Base-by-base conservation (phyloP, 2,888 invertebrate genomes). In the Diarsia mendica region DNA sequence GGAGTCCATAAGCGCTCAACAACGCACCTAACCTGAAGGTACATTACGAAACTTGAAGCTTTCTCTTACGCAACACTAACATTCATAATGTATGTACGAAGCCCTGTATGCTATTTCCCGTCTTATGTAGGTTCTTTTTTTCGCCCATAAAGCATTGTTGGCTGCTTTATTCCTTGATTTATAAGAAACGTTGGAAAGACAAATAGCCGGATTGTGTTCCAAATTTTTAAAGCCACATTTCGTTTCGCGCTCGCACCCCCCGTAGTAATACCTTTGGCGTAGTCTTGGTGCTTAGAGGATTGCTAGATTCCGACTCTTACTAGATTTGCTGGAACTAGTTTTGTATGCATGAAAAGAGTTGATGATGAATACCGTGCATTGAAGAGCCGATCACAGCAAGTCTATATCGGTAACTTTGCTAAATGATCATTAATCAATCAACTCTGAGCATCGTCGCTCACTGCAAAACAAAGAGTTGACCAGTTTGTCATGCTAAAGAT, bases 151-250 rank as follows among this genome's bases (percentile, higher is more conserved):
- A 97, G 95, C 96, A 96, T 96, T 96, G 97, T 97, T 97, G 97
- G 96, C 97, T 97, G 97, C 97, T 97, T 97, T 97, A 97, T 96
- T 96, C 96, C 96, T 96, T 97, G 97, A 97, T 97, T 97, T 97
- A 97, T 97, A 97, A 96, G 97, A 97, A 97, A 97, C 97, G 97
- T 97, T 97, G 96, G 96, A 97, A 97, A 97, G 97, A 97, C 97
- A 97, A 97, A 97, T 97, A 97, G 97, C 97, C 96, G 97, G 97
- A 97, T 97, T 97, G 97, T 97, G 97, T 97, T 97, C 97, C 97
- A 97, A 97, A 97, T 97, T 97, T 97, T 97, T 97, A 97, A 97
- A 97, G 97, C 97, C 97, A 97, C 97, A 97, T 97, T 97, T 97
- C 97, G 96, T 97, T 97, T 97, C 97, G 96, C 96, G 94, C 94